Base-by-base conservation (phyloP, 2,888 invertebrate species). In the Scaptodrosophila latifasciaeformis region DNA sequence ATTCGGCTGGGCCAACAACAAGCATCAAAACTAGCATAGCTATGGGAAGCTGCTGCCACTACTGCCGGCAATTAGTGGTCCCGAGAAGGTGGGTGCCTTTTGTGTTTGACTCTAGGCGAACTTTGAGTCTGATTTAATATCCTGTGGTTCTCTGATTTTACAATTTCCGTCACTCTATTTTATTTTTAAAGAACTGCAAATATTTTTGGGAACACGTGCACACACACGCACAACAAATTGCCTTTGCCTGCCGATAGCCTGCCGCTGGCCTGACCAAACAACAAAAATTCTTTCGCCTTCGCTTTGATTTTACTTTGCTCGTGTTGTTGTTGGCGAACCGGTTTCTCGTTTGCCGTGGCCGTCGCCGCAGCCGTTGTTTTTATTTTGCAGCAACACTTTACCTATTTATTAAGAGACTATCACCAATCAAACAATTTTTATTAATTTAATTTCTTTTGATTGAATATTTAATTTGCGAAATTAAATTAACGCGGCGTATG, bases 281-380 rank as follows among this genome's bases (percentile, higher is more conserved):
- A 60, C 60, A 60, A 60, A 60, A 60, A 60, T 60, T 60, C 68
- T 66, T 66, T 60, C 30, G 62, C 58, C 54, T 62, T 65, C 61
- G 51, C 54, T 50, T 58, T 60, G 30, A 49, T 29, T 40, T 49
- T 49, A 15, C 62, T 59, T 67, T 67, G 49, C 48, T 61, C 35
- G 45, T 59, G 44, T 54, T 66, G 57, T 45, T 55, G 58, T 54
- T 64, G 55, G 68, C 68, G 71, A 72, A 75, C 75, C 75, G 80
- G 75, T 75, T 75, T 79, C 80, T 74, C 39, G 27, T 24, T 40
- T 49, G 37, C 15, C 29, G 10, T 67, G 47, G 48, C 54, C 67
- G 55, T 75, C 67, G n/a, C n/a, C n/a, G n/a, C n/a, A n/a, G n/a
- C n/a, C n/a, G 50, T 48, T 65, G 42, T 31, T 44, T 51, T 64